Percentiles rank a stretch among this genome's conserved stretches.
These are phyloP conservation scores for Chromoteleia sp. DNA, from an alignment of 2,888 invertebrate genomes.

Conservation along the genomic window DNA sequence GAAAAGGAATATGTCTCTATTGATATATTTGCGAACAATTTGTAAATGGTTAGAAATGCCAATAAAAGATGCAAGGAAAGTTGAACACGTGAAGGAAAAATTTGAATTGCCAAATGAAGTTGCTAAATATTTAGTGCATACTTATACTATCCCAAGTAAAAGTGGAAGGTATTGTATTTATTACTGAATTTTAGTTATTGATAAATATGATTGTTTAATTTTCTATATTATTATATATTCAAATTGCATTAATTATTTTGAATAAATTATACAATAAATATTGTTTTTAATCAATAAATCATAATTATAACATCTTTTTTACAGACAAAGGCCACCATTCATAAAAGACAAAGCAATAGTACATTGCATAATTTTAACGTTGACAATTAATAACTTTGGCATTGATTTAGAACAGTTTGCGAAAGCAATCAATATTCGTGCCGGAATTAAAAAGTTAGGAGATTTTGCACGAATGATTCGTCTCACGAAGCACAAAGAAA, in stretches of 20 bases:
- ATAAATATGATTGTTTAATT: neutral
- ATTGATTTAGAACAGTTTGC: conserved; percentile 79
- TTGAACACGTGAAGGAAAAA: conserved; percentile 50
- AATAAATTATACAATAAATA: no score
- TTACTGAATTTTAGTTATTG: no score
- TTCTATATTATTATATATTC: no score
- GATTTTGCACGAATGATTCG: conserved; percentile 78
- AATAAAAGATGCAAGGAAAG: conserved; percentile 75
- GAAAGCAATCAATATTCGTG: conserved; percentile 72
- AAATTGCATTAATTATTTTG: no score
- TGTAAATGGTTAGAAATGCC: conserved; percentile 77
- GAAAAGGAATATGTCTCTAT: conserved; percentile 75
- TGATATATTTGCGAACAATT: conserved; percentile 78
- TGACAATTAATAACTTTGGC: conserved; percentile 76
- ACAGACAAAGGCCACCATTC: conserved; percentile 78
- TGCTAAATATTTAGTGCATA: conserved; percentile 42
- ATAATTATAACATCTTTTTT: conserved; percentile 52
- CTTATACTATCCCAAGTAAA: conserved; percentile 23
- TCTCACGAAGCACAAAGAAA: conserved; percentile 76
- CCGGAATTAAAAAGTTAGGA: conserved; percentile 77
- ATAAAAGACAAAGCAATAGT: conserved; percentile 80
- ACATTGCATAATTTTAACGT: conserved; percentile 79
- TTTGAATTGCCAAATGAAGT: conserved; percentile 72
- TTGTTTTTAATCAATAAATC: neutral
- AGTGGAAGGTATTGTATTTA: conserved; percentile 49